Evolutionary conservation across 2,797 vertebrate genomes (phyloP).

Genomic region (Parauchenoglanis ngamensis): DNA sequence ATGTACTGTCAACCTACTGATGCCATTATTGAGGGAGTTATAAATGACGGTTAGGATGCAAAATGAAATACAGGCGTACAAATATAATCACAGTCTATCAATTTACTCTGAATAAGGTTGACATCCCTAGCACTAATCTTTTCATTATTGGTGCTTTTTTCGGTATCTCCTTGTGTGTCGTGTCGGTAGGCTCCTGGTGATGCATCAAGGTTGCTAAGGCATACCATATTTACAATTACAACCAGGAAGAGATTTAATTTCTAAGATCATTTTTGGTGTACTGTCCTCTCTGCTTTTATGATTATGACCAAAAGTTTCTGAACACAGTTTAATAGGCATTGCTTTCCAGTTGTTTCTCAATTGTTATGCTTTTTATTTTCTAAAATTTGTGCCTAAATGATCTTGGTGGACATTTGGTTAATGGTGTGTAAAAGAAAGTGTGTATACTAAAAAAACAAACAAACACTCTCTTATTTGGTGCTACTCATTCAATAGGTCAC

Average conservation of each 20-base stretch:
- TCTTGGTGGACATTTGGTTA: background rate
- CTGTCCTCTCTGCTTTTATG: background rate
- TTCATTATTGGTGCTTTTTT: constrained; percentile 7
- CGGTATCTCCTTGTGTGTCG: background rate
- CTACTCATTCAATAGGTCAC: constrained; percentile 8
- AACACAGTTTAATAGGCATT: background rate
- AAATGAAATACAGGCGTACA: background rate
- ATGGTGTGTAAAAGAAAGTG: background rate
- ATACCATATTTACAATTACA: background rate
- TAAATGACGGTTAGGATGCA: background rate
- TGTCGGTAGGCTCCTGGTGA: background rate
- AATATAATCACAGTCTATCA: background rate
- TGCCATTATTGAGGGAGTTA: background rate
- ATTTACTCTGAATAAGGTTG: background rate
- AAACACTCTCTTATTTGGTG: background rate
- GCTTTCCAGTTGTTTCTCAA: background rate
- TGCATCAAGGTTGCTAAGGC: background rate
- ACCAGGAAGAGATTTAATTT: background rate
- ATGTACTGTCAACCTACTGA: background rate
- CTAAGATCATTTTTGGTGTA: background rate
- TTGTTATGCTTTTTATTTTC: background rate
- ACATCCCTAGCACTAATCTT: background rate
- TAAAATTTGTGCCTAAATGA: background rate
- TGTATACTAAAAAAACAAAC: background rate
- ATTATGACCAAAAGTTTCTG: background rate